Base-by-base conservation (phyloP, 2,888 invertebrate genomes). In the Ethmia dodecea region DNA sequence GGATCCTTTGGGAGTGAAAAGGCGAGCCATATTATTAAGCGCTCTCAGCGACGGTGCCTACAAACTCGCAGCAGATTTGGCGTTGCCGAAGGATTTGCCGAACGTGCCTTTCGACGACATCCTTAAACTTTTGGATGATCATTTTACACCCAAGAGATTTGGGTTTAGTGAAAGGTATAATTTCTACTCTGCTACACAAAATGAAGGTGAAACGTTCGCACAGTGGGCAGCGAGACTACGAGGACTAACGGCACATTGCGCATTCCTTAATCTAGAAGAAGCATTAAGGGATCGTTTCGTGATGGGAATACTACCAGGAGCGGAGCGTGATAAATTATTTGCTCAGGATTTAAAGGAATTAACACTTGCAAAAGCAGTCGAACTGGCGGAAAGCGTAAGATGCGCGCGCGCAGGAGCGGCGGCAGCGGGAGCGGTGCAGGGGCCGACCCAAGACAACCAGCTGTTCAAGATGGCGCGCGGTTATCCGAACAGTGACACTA, bases 361-460 rank as follows among this genome's bases (percentile, higher is more conserved):
- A 12, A 42, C 42, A 2, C 15, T 42, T n/a, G 20, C 24, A 8
- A 42, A 34, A 13, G 45, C 42, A 1, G 15, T 45, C 20, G 33
- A 45, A 20, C 15, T 38, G 5, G 42, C 42, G 4, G 42, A 40
- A 13, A 32, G 31, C 18, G 18, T 40, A 13, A 31, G 37, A 4
- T 32, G 38, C 13, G 35, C 42, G 5, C 36, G 38, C 6, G 24
- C 18, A 5, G 36, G 37, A 11, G 33, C 35, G n/a, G 20, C n/a
- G 16, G 14, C 10, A 11, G 13, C 18, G 25, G 15, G 20, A 28
- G 9, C 14, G 24, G n/a, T 30, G 13, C 15, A 5, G 15, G 8
- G 1, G 24, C 14, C 13, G 27, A 5, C 20, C 27, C 28, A 6
- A 5, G 1, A 4, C n/a, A 5, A 12, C 16, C 12, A 28, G 2